A percentile compares a stretch with the other conserved stretches of the same genome.
Evolutionary conservation across 2,113 vertebrate genomes (phyloP).

Genomic region (Equus quagga): DNA sequence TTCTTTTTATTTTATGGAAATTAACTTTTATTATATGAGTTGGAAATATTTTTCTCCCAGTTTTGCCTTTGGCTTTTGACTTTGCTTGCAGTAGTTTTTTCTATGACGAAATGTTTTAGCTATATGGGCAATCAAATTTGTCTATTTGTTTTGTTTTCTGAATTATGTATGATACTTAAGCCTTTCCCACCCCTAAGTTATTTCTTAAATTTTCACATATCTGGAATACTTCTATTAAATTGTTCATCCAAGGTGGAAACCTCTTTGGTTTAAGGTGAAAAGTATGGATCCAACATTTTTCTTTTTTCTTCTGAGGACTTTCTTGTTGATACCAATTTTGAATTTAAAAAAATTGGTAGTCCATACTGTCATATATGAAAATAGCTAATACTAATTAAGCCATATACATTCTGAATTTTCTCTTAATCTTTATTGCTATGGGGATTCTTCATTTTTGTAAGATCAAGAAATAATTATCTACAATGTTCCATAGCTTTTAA

Average conservation of each 20-base stretch:
- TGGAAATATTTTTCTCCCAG: neutral
- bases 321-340: neutral
- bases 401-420: conserved; percentile 1
- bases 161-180: neutral
- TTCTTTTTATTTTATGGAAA: conserved; percentile 35
- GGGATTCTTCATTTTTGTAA: neutral
- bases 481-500: neutral
- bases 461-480: neutral
- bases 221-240: neutral
- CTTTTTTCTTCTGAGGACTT: neutral
- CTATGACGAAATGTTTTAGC: neutral
- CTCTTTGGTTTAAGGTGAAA: neutral
- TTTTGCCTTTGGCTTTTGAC: conserved; percentile 5
- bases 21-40: neutral
- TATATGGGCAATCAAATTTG: neutral
- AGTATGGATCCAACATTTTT: neutral
- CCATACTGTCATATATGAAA: neutral
- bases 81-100: neutral
- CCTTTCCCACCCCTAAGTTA: neutral
- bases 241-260: neutral
- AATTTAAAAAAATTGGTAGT: neutral
- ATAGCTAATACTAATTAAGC: neutral
- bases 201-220: neutral
- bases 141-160: neutral
- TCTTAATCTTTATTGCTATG: conserved; percentile 12